phyloP scores from a whole-genome alignment of 2,113 vertebrate species.

The Crypturellus undulatus region DNA sequence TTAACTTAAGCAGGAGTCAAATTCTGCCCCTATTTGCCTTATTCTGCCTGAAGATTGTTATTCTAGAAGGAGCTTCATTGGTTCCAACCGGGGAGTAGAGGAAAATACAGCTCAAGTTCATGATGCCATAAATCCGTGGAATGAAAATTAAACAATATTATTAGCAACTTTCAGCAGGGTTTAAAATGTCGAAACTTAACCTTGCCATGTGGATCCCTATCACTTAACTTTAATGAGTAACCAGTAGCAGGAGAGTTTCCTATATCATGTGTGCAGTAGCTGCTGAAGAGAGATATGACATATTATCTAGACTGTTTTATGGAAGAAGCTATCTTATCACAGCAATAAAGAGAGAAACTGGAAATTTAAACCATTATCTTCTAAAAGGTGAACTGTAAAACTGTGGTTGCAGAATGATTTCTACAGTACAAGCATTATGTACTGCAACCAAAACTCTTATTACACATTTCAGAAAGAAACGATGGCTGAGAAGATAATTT shows the following conservation, averaged over 20 bases:
- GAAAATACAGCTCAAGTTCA: not conserved
- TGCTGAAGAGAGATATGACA: slow-evolving; percentile 66
- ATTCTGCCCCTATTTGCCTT: not conserved
- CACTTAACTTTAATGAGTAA: slow-evolving; percentile 75
- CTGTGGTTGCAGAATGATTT: not conserved
- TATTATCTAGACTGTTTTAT: slow-evolving; percentile 63
- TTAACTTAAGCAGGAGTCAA: slow-evolving; percentile 28
- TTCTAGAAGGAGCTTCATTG: not conserved
- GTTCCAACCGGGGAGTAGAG: not conserved
- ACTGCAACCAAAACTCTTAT: not conserved
- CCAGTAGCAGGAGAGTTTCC: slow-evolving; percentile 63
- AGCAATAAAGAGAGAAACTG: slow-evolving; percentile 9
- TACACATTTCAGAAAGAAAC: not conserved
- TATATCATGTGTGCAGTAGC: slow-evolving; percentile 66
- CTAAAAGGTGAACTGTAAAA: not conserved
- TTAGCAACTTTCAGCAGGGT: slow-evolving; percentile 68
- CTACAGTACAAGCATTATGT: not conserved
- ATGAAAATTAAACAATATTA: slow-evolving; percentile 63
- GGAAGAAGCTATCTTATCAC: slow-evolving; percentile 23
- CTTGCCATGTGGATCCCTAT: slow-evolving; percentile 66
- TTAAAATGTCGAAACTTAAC: slow-evolving; percentile 72
- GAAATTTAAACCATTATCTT: slow-evolving; percentile 28
- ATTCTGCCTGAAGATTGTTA: not conserved
- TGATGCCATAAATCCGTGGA: slow-evolving; percentile 13
- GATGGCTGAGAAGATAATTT: not conserved